Evolutionary conservation across 2,113 vertebrate species (phyloP).

Genomic region (Probosciger aterrimus): DNA sequence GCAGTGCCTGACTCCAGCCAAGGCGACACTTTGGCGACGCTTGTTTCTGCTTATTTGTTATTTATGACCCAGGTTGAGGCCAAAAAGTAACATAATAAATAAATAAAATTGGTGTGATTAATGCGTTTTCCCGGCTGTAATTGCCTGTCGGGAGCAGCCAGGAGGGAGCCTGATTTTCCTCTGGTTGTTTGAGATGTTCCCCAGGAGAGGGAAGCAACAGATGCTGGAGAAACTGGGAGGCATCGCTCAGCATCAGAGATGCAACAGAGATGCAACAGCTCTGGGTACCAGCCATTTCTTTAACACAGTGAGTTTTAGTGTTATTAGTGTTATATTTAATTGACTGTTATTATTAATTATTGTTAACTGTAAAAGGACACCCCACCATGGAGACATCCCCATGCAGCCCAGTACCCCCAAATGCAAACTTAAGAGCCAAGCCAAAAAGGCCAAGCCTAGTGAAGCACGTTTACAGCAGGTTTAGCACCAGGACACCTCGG

Average conservation of each 20-base stretch:
- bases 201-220: neutral
- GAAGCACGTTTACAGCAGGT: neutral
- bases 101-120: neutral
- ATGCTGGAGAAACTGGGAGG: neutral
- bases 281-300: neutral
- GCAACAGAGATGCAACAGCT: neutral
- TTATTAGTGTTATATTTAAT: neutral
- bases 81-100: neutral
- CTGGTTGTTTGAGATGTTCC: neutral
- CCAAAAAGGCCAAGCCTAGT: neutral
- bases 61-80: neutral
- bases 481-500: neutral
- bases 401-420: neutral
- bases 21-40: neutral
- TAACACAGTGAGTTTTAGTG: neutral
- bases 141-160: fast-evolving
- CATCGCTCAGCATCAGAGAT: neutral
- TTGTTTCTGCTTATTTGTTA: fast-evolving
- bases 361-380: neutral
- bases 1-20: neutral
- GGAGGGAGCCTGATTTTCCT: neutral
- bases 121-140: fast-evolving
- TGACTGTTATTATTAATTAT: neutral
- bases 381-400: neutral
- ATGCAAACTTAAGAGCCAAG: neutral